Conservation (phyloP, 2,113 vertebrate species). For the Oxyruncus cristatus region DNA sequence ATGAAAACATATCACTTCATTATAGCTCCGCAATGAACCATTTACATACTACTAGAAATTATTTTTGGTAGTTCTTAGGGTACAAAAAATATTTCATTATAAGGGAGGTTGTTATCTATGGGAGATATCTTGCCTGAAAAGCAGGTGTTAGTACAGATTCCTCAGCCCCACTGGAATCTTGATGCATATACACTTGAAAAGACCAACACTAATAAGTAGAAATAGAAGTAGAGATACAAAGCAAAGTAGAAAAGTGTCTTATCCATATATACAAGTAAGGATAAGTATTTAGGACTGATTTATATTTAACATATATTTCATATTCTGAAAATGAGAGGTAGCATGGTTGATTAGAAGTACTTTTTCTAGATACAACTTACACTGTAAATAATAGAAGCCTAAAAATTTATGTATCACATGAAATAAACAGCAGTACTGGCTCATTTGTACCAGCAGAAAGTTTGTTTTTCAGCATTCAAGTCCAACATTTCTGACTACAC, state of each 20-base stretch:
- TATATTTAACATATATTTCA: background rate
- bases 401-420: background rate
- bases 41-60: background rate
- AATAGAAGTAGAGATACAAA: background rate
- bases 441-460: background rate
- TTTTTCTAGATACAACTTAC: background rate
- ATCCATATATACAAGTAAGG: background rate
- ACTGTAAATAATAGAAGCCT: background rate
- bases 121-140: background rate
- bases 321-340: background rate
- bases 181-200: background rate
- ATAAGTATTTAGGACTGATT: background rate
- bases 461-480: background rate
- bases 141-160: background rate
- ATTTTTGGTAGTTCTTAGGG: background rate
- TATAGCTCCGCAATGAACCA: background rate
- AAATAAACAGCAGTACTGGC: background rate
- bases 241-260: background rate
- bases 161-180: background rate
- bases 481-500: background rate
- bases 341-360: background rate
- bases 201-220: background rate
- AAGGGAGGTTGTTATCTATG: background rate
- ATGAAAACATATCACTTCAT: background rate
- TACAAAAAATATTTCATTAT: background rate